Evolutionary conservation across 2,113 vertebrate species (phyloP), one percentile per base, ranked within the genome.

Genomic region (Dolichallabes microphthalmus): DNA sequence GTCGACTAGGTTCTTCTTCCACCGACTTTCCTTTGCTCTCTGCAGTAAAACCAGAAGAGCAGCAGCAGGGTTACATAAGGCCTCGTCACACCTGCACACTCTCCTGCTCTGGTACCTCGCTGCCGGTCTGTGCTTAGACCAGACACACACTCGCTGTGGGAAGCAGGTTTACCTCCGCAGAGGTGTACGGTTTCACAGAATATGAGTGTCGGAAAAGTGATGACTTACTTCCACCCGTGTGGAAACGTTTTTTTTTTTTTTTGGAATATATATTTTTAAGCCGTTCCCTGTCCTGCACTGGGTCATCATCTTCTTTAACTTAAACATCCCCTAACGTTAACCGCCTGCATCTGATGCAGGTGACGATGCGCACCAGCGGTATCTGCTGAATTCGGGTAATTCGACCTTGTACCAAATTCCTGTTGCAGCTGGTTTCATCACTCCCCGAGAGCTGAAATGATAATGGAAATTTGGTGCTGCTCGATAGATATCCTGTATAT

Each of bases 371-470:
- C 76, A 39, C 30, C 53, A 12, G 22, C 3, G 53, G 17, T 58
- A 39, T 58, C 66, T 60, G 68, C 66, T 73, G 53, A 73, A 73
- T 45, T 45, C 0, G 32, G 68, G 53, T 83, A 58, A 83, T 73
- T 73, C 45, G 82, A 83, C 82, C 75, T 39, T 57, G 61, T 53
- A 1, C 82, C 76, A 25, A 53, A 32, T 75, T 69, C 55, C 76
- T 14, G 64, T 80, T 71, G 64, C 84, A 71, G 20, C 76, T 53
- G 25, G 76, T 75, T 85, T 79, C 52, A 68, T 80, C 82, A 83
- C 53, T 7, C 45, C 64, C 35, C 22, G 15, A 4, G 91, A 93
- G 93, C 89, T 87, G 82, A 86, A 89, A 91, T 93, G 91, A 92
- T 92, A 88, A 77, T 11, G n/a, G 55, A 8, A n/a, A 73, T 73